Base-by-base conservation (phyloP, 2,888 invertebrate species). In the Rhingia campestris region DNA sequence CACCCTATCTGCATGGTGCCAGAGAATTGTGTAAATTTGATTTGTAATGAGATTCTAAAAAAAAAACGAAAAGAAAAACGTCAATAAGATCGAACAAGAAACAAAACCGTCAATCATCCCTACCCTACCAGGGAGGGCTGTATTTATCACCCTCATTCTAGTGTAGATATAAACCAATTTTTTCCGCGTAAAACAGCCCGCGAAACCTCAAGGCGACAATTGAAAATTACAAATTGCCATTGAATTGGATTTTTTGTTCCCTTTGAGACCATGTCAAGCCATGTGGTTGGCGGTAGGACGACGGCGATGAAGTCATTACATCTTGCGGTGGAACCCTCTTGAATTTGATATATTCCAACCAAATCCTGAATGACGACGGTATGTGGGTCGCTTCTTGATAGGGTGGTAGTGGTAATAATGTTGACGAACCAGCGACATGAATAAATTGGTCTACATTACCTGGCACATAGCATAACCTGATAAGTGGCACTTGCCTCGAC, bases 211-310 rank as follows among this genome's bases (percentile, higher is more conserved):
- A 66, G 84, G 84, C 84, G 84, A 79, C 84, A 84, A 84, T 84
- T 84, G 84, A 70, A 84, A 84, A 84, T 84, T 84, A 84, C 84
- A 80, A 84, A 84, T 80, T 84, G 84, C 80, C 69, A 22, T 69
- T 74, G 80, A 80, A 84, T 80, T 84, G 80, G 84, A 75, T 84
- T 80, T 82, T 80, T 70, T 22, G 22, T 22, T 22, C 22, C 69
- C 64, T 84, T 74, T 74, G 63, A 74, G 53, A 33, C 67, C 10
- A 5, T 5, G n/a, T 4, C 7, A 14, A 54, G 32, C 3, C n/a
- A 33, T 9, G 33, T 6, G 9, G 10, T n/a, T 22, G 6, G 10
- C 30, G 43, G 37, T 49, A 12, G 9, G 41, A 22, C 9, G 61
- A n/a, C 12, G 53, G 54, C 77, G 66, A 81, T 67, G 72, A 77